Evolutionary conservation across 1,140 invertebrate species (phyloP).

Genomic region (Diorhabda carinulata): DNA sequence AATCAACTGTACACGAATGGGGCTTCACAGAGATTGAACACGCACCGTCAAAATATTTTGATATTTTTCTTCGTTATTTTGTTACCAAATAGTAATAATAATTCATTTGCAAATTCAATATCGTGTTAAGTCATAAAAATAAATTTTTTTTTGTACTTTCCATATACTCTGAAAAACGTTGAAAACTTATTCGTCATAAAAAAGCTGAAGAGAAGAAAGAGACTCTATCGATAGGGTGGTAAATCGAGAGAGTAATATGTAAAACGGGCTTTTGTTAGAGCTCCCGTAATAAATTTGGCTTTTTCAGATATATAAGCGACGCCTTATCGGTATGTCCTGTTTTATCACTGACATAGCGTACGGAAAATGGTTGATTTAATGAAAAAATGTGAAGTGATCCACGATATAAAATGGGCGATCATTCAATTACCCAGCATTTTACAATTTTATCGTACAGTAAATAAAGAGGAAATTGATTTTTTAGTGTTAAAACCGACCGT

Average conservation of each 20-base stretch:
- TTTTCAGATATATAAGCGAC: conserved; percentile 10
- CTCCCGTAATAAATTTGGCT: conserved; percentile 8
- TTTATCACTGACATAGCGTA: neutral
- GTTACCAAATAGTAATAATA: too few relatives aligned
- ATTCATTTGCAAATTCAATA: too few relatives aligned
- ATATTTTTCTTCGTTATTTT: too few relatives aligned
- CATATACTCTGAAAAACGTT: neutral
- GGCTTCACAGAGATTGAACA: too few relatives aligned
- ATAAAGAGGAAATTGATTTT: conserved; percentile 1
- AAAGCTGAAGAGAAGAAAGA: neutral
- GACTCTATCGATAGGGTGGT: neutral
- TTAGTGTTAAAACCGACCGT: neutral
- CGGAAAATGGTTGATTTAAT: conserved; percentile 1
- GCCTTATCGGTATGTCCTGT: conserved; percentile 1
- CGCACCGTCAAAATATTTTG: too few relatives aligned
- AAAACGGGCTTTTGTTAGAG: conserved; percentile 16
- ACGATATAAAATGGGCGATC: conserved; percentile 1
- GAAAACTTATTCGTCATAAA: conserved; percentile 11
- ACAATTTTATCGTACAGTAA: neutral
- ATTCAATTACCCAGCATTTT: neutral
- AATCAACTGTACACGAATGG: too few relatives aligned
- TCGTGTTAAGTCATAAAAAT: too few relatives aligned
- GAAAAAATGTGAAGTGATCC: neutral
- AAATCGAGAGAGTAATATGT: conserved; percentile 12
- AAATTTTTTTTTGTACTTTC: neutral